Base-by-base conservation (phyloP, 2,113 vertebrate species). In the Hemiscyllium ocellatum region DNA sequence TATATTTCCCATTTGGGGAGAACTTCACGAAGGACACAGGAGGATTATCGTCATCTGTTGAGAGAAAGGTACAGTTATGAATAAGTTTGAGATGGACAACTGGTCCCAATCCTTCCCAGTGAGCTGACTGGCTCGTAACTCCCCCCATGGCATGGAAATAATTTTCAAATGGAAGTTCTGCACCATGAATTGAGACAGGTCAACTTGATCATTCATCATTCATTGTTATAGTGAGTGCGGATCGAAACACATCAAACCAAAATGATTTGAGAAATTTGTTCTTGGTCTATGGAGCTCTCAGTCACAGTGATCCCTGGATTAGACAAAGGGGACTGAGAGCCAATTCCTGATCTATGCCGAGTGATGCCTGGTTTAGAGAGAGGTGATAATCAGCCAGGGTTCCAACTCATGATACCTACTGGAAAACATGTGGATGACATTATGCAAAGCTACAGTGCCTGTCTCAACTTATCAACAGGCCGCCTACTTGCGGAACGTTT, bases 21-120 rank as follows among this genome's bases (percentile, higher is more conserved):
- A 99, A 99, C 96, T 99, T 99, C 96, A 99, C 99, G 66, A 99
- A 99, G 0, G 99, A 99, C 97, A 99, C 99, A 0, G 99, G 99
- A 3, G 99, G 99, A 96, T 99, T 99, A 97, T 99, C 99, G 15
- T 99, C 99, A 96, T 99, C 99, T 99, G 94, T 20, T 13, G 24
- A 0, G 95, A 52, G 96, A 96, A 97, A 0, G 33, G 42, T 22
- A 94, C 29, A 2, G 26, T 90, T n/a, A 65, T 12, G 17, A 4
- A 19, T 4, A 26, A 65, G 24, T n/a, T 61, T n/a, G 33, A 90
- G 50, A 89, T 12, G 26, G 47, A 3, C 50, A 29, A 24, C 10
- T 29, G 50, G 4, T 29, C 29, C 87, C 15, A 29, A 4, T 33
- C 37, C 47, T 17, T 50, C 15, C 13, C 19, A 80, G 15, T 12